phyloP scores from a whole-genome alignment of 2,797 vertebrate genomes.

The Ficedula albicollis region DNA sequence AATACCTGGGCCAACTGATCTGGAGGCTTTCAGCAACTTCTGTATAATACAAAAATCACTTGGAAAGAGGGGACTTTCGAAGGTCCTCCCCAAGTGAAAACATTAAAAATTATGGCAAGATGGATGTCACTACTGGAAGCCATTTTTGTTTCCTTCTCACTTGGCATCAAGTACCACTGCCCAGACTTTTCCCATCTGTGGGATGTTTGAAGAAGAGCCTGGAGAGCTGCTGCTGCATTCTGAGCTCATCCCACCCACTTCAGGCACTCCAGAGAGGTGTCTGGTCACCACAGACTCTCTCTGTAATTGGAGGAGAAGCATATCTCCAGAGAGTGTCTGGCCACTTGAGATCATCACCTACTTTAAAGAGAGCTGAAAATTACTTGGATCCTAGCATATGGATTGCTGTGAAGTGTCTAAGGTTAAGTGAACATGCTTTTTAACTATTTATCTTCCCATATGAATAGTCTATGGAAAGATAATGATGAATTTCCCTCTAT shows the following conservation, averaged over 20 bases:
- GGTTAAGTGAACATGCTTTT: background rate
- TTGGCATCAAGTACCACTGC: background rate
- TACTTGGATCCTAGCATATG: background rate
- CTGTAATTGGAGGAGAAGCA: background rate
- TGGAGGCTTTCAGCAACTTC: background rate
- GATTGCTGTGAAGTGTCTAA: background rate
- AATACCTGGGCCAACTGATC: accelerated
- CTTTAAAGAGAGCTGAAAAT: conserved; percentile 15
- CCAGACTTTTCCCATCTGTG: background rate
- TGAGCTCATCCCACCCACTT: background rate
- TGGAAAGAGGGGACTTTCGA: background rate
- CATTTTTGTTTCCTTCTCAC: background rate
- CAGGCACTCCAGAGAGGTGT: background rate
- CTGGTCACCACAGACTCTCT: background rate
- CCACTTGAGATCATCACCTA: background rate
- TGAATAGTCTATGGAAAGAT: background rate
- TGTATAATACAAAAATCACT: background rate
- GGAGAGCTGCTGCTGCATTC: background rate
- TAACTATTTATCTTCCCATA: background rate
- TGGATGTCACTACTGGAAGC: background rate
- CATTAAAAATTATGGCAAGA: background rate
- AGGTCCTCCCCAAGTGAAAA: background rate
- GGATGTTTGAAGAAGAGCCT: background rate
- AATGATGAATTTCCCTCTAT: background rate
- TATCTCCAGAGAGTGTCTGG: background rate